These are phyloP conservation scores for Megalops atlanticus DNA, from an alignment of 2,113 vertebrate genomes.

Conservation along the genomic window DNA sequence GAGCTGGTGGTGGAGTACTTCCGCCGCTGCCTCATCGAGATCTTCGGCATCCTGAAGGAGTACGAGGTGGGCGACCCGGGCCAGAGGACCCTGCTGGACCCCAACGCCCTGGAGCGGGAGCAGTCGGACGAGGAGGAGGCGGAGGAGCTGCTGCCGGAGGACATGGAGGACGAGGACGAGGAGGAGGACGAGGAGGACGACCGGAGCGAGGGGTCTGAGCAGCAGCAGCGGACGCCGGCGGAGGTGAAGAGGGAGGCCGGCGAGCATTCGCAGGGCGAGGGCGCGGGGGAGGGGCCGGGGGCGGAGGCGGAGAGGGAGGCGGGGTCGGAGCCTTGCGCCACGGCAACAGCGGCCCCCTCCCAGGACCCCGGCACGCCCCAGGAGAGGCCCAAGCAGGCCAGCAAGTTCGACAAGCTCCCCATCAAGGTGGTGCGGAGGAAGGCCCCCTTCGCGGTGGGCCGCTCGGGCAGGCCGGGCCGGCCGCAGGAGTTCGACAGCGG, in stretches of 20 bases:
- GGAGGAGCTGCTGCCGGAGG: conserved; percentile 71
- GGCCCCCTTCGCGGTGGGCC: conserved; percentile 86
- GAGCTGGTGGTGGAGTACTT: conserved; percentile 97
- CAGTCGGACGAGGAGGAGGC: conserved; percentile 76
- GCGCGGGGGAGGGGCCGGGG: conserved; percentile 52
- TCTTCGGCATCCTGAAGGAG: conserved; percentile 96
- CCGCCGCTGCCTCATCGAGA: conserved; percentile 96
- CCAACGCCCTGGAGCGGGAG: conserved; percentile 76
- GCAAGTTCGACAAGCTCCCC: conserved; percentile 96
- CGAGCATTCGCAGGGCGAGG: conserved; percentile 53
- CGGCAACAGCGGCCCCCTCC: conserved; percentile 42
- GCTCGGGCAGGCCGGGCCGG: conserved; percentile 83
- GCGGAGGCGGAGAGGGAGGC: conserved; percentile 49
- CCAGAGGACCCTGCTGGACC: conserved; percentile 90
- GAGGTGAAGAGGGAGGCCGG: conserved; percentile 64
- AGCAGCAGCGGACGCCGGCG: conserved; percentile 59
- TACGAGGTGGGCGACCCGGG: conserved; percentile 96
- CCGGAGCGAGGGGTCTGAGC: conserved; percentile 60
- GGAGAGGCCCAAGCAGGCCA: conserved; percentile 82
- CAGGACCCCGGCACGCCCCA: conserved; percentile 58
- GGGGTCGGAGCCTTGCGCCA: conserved; percentile 41
- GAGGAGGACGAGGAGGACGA: conserved; percentile 66
- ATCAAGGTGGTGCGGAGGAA: conserved; percentile 91
- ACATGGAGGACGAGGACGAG: conserved; percentile 64
- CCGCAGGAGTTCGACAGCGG: conserved; percentile 94